Evolutionary conservation across 2,113 vertebrate genomes (phyloP), one percentile per base, ranked within the genome.

Genomic region (Anoplopoma fimbria): DNA sequence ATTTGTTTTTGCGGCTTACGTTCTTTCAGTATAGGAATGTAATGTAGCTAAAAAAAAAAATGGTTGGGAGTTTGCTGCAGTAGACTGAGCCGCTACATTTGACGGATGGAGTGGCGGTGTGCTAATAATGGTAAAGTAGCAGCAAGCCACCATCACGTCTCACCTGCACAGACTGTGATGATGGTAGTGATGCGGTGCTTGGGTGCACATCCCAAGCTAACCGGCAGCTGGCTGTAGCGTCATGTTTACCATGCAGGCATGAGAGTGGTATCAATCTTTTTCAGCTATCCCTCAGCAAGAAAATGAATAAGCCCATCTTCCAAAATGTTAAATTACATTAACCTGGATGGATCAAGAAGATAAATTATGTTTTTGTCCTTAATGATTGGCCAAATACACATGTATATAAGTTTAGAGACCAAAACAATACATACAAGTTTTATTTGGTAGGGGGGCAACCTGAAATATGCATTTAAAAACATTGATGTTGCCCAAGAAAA

Each of bases 61-160:
- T 33, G n/a, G 23, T 31, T 51, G 62, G 40, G 71, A 45, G 75
- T 77, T 73, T 80, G 75, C 58, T 79, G 73, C 71, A 81, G 74
- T 75, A 64, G 49, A 80, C 85, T 47, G 77, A 88, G 77, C 65
- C 3, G 67, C 81, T 80, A 4, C 73, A 51, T 86, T 84, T 92
- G 85, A 91, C 88, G 88, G 84, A 89, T 87, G 85, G 90, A 89
- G 81, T 82, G 82, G 73, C 82, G 77, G 82, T 65, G 79, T 45
- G 85, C 76, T 90, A 91, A 90, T 85, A 72, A 79, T 78, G 47
- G 86, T 73, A 72, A 91, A 89, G 71, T 81, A 87, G 88, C 86
- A 83, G 75, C 69, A 25, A 68, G 81, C 55, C 70, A 36, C 25
- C 67, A 27, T 74, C 70, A 10, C 80, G 36, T 81, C 77, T 47